These are phyloP conservation scores for Chromoteleia sp. DNA, from an alignment of 2,888 invertebrate species.

Conservation along the genomic window DNA sequence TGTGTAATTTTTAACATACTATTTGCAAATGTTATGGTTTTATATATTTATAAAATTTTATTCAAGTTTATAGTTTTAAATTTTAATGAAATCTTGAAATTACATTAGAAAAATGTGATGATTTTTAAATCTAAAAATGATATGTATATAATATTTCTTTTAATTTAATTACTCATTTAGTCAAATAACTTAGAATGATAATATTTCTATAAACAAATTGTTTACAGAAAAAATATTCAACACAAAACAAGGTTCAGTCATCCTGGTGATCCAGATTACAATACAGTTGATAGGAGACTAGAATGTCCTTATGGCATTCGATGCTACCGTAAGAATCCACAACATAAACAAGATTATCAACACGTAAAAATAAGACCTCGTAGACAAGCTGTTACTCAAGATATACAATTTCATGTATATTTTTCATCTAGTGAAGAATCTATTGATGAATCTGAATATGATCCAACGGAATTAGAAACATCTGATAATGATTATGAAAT, in stretches of 20 bases:
- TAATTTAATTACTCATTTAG: too few relatives aligned
- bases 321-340: conserved; percentile 87
- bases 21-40: too few relatives aligned
- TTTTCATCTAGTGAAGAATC: conserved; percentile 77
- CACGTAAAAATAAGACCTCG: conserved; percentile 74
- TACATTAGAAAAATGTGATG: too few relatives aligned
- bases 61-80: too few relatives aligned
- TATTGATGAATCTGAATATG: conserved; percentile 81
- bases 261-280: conserved; percentile 88
- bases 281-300: conserved; percentile 83
- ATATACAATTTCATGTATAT: background rate
- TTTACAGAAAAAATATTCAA: conserved; percentile 84
- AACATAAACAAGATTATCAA: conserved; percentile 86
- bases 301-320: conserved; percentile 87
- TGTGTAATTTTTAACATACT: too few relatives aligned
- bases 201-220: too few relatives aligned
- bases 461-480: conserved; percentile 73
- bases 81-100: too few relatives aligned
- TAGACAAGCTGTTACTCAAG: background rate
- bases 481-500: conserved; percentile 67
- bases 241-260: conserved; percentile 88
- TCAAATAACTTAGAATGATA: too few relatives aligned
- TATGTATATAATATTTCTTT: too few relatives aligned
- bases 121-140: too few relatives aligned
- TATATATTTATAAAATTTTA: too few relatives aligned